A percentile compares a stretch with the other conserved stretches of the same genome.
Conservation (phyloP, 2,113 vertebrate genomes). For the Leptodactylus fuscus region DNA sequence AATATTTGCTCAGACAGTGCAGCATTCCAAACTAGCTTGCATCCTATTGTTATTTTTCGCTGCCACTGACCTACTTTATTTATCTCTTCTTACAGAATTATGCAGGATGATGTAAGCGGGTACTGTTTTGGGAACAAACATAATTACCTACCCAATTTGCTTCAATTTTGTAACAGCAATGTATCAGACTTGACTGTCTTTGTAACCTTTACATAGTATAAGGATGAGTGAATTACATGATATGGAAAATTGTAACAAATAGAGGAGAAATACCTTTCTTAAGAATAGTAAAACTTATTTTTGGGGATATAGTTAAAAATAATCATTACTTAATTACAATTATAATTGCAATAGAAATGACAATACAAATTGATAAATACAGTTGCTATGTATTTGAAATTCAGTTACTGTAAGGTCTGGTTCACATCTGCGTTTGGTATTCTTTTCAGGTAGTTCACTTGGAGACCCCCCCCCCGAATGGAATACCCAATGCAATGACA, state of each 20-base stretch:
- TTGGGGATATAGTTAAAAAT: too few species aligned
- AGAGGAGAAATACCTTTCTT: neutral
- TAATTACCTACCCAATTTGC: conserved; percentile 37
- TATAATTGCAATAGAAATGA: too few species aligned
- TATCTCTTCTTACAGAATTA: conserved; percentile 11
- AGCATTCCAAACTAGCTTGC: conserved; percentile 6
- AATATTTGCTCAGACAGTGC: conserved; percentile 24
- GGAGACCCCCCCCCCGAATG: too few species aligned
- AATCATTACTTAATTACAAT: too few species aligned
- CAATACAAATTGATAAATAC: too few species aligned
- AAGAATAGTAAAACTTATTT: too few species aligned
- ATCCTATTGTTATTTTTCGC: conserved; percentile 44
- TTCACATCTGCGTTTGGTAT: too few species aligned
- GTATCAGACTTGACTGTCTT: conserved; percentile 7
- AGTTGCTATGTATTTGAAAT: too few species aligned
- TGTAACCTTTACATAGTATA: neutral
- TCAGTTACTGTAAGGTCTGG: too few species aligned
- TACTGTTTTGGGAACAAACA: conserved; percentile 28
- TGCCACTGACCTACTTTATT: conserved; percentile 46
- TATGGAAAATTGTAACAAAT: neutral
- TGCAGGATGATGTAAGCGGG: conserved; percentile 15
- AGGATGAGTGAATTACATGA: neutral
- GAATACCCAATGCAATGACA: too few species aligned
- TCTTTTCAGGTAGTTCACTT: too few species aligned
- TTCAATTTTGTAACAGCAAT: conserved; percentile 18